Evolutionary conservation across 2,888 invertebrate species (phyloP), one percentile per base, ranked within the genome.

Genomic region (Lasioglossum marginatum): DNA sequence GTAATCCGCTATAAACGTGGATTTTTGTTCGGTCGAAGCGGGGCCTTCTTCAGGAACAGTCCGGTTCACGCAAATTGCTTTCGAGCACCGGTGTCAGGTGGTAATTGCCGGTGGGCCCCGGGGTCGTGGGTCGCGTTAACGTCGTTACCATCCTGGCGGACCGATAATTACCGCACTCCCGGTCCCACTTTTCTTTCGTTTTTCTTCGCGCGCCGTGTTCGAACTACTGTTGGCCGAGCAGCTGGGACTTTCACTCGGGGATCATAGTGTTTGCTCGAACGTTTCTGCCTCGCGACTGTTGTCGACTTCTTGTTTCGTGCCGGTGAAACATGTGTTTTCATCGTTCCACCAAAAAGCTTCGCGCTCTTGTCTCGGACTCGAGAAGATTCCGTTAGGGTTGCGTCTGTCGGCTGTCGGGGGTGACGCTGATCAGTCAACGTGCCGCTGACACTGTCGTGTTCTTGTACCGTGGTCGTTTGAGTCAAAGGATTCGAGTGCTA

Each of bases 181-280:
- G 79, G 82, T 60, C 81, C 78, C 78, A 52, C 14, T 79, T 52
- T 72, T 77, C 77, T 63, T 68, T 81, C 81, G 79, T 84, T 81
- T 79, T 83, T 87, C 87, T 40, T 37, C 81, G 43, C 4, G 2
- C 37, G 66, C 60, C 60, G 63, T 52, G 70, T 79, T 77, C 82
- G 85, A 79, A 86, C 88, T 89, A 88, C 88, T 83, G 89, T 86
- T 81, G 81, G 78, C 80, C 79, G 82, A 72, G 71, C 86, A 80
- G 83, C 87, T 86, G 88, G 79, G 81, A 91, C 90, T 91, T 90
- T 91, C 91, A 89, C 91, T 88, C 82, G 82, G n/a, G 82, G 84
- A 81, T 77, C 77, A 66, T 14, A 70, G 71, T 71, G 79, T 83
- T 82, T 60, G 79, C 71, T 48, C 83, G 73, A 77, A 72, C 82